These are phyloP conservation scores for Tachyglossus aculeatus DNA, from an alignment of 2,797 vertebrate species.

Conservation along the genomic window DNA sequence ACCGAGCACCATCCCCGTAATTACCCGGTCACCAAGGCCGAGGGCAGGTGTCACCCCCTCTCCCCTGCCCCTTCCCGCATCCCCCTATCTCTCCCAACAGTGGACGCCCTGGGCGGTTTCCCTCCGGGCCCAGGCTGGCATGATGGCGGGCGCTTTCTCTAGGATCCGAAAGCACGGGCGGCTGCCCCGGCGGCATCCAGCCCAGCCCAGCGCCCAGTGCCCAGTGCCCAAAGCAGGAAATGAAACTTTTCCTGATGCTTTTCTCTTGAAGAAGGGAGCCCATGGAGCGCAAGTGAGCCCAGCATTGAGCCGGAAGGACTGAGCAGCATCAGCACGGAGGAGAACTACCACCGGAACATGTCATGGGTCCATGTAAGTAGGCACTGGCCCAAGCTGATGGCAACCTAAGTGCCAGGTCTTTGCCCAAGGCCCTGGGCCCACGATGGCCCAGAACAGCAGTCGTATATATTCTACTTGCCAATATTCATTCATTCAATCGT, in stretches of 20 bases:
- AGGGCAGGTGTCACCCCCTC: slow-evolving; percentile 42
- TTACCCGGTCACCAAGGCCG: slow-evolving; percentile 57
- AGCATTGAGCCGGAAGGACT: slow-evolving; percentile 96
- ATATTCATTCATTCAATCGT: too few species aligned
- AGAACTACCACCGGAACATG: slow-evolving; percentile 98
- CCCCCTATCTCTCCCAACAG: slow-evolving; percentile 33
- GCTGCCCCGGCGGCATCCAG: not conserved
- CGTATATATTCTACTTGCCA: too few species aligned
- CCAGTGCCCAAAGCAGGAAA: not conserved
- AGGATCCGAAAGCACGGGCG: slow-evolving; percentile 65
- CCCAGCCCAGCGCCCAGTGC: not conserved
- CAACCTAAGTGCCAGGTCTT: too few species aligned
- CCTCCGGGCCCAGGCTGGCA: slow-evolving; percentile 66
- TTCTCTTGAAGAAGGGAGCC: slow-evolving; percentile 90
- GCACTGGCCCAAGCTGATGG: too few species aligned
- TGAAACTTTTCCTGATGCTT: slow-evolving; percentile 72
- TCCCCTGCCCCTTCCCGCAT: too few species aligned
- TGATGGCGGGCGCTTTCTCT: slow-evolving; percentile 69
- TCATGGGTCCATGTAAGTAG: slow-evolving; percentile 95
- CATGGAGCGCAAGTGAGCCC: slow-evolving; percentile 95
- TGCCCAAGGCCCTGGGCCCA: too few species aligned
- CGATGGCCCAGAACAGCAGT: too few species aligned
- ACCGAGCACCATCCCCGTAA: slow-evolving; percentile 61
- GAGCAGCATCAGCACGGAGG: slow-evolving; percentile 86
- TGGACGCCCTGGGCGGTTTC: slow-evolving; percentile 47